A percentile compares a stretch with the other conserved stretches of the same genome.
These are phyloP conservation scores for Argyra leucocephala DNA, from an alignment of 2,888 invertebrate species.

Conservation along the genomic window DNA sequence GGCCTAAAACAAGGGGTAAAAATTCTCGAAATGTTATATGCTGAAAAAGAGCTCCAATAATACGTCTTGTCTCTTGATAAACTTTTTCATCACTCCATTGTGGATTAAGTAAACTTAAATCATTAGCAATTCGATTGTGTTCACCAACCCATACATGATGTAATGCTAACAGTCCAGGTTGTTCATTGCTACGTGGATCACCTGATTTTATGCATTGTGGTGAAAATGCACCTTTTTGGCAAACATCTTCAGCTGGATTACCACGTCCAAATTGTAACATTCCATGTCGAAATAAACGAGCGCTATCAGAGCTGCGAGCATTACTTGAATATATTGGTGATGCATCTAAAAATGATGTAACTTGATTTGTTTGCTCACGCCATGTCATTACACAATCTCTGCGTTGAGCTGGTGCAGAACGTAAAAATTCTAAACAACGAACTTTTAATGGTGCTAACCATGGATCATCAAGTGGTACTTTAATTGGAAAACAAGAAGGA, in stretches of 20 bases:
- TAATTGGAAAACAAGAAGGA: slow-evolving; percentile 76
- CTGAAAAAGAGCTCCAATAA: slow-evolving; percentile 71
- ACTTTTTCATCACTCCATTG: slow-evolving; percentile 84
- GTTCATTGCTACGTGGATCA: slow-evolving; percentile 69
- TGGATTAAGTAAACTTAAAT: slow-evolving; percentile 62
- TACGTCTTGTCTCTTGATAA: slow-evolving; percentile 74
- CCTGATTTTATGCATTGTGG: slow-evolving; percentile 69
- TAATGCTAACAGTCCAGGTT: slow-evolving; percentile 52
- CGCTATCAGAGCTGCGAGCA: slow-evolving; percentile 58
- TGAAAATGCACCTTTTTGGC: slow-evolving; percentile 60
- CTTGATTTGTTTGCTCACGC: slow-evolving; percentile 76
- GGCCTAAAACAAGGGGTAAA: slow-evolving; percentile 67
- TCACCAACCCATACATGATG: slow-evolving; percentile 44
- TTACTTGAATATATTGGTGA: slow-evolving; percentile 75
- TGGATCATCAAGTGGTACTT: slow-evolving; percentile 60
- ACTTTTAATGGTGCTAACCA: slow-evolving; percentile 63
- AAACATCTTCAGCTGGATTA: slow-evolving; percentile 58
- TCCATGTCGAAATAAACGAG: slow-evolving; percentile 67
- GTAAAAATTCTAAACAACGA: slow-evolving; percentile 70
- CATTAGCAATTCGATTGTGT: slow-evolving; percentile 58
- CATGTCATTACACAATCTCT: slow-evolving; percentile 73
- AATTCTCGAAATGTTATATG: slow-evolving; percentile 78
- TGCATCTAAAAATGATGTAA: slow-evolving; percentile 72
- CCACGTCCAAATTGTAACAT: slow-evolving; percentile 57
- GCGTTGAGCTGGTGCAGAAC: slow-evolving; percentile 71